phyloP scores from a whole-genome alignment of 2,113 vertebrate species.

The Oceanodroma tethys region DNA sequence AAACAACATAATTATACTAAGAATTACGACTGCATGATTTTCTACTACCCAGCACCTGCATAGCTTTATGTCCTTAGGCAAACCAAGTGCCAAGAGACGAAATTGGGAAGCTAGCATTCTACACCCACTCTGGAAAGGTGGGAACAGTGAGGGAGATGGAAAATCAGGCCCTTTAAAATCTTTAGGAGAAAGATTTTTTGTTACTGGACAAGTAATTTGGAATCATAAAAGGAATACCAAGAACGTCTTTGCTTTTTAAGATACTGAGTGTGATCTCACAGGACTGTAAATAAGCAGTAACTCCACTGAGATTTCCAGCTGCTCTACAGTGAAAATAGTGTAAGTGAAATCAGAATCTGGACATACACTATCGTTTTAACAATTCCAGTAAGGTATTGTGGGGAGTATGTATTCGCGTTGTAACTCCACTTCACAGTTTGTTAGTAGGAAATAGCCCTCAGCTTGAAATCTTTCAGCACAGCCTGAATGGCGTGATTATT shows the following conservation, averaged over 20 bases:
- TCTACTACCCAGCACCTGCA: not conserved
- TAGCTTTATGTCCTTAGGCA: not conserved
- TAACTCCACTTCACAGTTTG: not conserved
- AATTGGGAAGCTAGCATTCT: not conserved
- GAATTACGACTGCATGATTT: not conserved
- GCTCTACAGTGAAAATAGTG: not conserved
- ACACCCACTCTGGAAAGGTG: not conserved
- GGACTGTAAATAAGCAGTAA: not conserved
- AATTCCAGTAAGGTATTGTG: not conserved
- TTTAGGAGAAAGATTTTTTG: not conserved
- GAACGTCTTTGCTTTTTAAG: not conserved
- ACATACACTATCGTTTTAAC: not conserved
- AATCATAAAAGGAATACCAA: not conserved
- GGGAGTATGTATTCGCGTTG: accelerated
- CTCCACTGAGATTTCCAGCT: not conserved
- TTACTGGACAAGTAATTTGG: not conserved
- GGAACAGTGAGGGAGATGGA: not conserved
- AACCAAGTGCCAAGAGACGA: not conserved
- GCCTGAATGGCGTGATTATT: not conserved
- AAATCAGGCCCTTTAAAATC: not conserved
- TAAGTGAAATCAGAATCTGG: not conserved
- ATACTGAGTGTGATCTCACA: not conserved
- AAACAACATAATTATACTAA: not conserved
- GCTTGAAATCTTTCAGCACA: not conserved
- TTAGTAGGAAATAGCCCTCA: not conserved